Evolutionary conservation across 2,113 vertebrate genomes (phyloP).

Genomic region (Piprites chloris): DNA sequence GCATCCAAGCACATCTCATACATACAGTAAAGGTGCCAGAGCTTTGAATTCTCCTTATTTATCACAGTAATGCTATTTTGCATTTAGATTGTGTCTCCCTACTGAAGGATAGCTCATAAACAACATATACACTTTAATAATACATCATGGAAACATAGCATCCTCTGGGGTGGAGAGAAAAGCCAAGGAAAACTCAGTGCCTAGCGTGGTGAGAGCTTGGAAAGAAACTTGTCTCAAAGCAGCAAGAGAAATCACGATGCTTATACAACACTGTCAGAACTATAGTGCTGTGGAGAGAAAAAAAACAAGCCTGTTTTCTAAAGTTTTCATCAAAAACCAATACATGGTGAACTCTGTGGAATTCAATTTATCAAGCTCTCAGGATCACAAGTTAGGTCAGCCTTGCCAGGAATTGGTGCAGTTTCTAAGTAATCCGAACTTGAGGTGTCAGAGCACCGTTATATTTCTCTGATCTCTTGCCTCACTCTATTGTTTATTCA

Average conservation of each 20-base stretch:
- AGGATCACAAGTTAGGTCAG: constrained; percentile 24
- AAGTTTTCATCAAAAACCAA: constrained; percentile 34
- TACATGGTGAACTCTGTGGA: neutral
- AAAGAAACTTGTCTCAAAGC: neutral
- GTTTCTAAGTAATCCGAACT: constrained; percentile 5
- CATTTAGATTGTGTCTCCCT: constrained; percentile 13
- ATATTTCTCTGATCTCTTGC: neutral
- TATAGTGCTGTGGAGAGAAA: neutral
- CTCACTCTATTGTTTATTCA: neutral
- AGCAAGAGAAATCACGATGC: neutral
- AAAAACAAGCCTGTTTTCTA: neutral
- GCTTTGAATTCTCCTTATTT: constrained; percentile 1
- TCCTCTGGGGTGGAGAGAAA: neutral
- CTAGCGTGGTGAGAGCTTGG: neutral
- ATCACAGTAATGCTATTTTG: neutral
- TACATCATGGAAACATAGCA: constrained; percentile 5
- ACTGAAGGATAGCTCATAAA: constrained; percentile 35
- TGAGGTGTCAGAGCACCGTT: neutral
- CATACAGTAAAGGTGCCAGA: neutral
- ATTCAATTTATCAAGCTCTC: constrained; percentile 20
- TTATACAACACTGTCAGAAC: neutral
- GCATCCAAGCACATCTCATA: neutral
- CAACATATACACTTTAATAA: constrained; percentile 4
- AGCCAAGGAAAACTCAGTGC: neutral
- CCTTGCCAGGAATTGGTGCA: neutral